A percentile compares a stretch with the other conserved stretches of the same genome.
Conservation (phyloP, 2,797 vertebrate genomes). For the Sebastes kiyomatsui region DNA sequence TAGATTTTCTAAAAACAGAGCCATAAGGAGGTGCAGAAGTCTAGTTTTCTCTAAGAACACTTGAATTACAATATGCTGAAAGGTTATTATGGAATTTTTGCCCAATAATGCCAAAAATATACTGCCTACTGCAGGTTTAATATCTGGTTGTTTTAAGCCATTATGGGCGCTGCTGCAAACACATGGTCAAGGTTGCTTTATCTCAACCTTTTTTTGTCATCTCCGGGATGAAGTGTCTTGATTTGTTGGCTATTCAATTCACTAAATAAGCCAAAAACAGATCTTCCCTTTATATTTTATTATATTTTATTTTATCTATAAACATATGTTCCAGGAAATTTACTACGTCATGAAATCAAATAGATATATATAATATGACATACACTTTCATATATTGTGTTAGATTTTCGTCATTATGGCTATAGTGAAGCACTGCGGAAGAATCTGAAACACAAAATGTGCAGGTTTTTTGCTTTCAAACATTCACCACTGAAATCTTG, state of each 20-base stretch:
- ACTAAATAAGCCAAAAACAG: neutral
- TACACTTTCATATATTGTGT: neutral
- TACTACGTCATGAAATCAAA: neutral
- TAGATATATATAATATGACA: neutral
- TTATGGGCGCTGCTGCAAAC: neutral
- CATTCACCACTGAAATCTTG: neutral
- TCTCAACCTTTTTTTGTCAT: neutral
- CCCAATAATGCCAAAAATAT: no score
- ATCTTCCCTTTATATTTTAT: neutral
- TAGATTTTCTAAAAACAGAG: no score
- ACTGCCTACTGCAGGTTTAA: rapidly evolving
- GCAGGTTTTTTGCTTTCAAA: neutral
- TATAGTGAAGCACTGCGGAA: neutral
- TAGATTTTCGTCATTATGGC: neutral
- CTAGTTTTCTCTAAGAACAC: no score
- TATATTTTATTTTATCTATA: neutral
- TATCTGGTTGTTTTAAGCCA: neutral
- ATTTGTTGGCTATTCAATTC: neutral
- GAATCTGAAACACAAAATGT: no score
- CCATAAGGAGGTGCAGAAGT: no score
- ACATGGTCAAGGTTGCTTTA: neutral
- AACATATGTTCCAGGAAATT: neutral
- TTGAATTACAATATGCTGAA: no score
- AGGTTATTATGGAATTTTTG: no score
- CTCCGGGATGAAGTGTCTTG: neutral